phyloP scores from a whole-genome alignment of 2,113 vertebrate genomes.

The Acinonyx jubatus region DNA sequence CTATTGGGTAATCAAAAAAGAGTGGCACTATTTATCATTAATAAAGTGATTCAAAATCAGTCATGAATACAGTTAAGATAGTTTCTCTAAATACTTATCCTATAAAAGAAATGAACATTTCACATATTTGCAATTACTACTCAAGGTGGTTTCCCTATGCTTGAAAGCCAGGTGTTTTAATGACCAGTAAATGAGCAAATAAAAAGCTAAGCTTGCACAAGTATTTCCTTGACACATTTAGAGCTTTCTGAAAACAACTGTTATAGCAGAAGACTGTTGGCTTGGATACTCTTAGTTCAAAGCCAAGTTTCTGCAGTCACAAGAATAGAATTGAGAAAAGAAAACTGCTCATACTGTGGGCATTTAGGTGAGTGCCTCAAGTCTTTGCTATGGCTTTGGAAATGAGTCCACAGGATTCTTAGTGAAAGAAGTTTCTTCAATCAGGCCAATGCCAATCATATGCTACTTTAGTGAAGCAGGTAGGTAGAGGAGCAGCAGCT shows the following conservation, averaged over 20 bases:
- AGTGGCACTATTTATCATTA: constrained; percentile 28
- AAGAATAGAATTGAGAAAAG: constrained; percentile 30
- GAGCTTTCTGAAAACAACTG: constrained; percentile 48
- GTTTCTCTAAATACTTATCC: constrained; percentile 37
- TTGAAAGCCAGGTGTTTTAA: constrained; percentile 29
- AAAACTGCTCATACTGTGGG: not conserved
- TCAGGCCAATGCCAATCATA: constrained; percentile 1
- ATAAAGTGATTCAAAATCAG: constrained; percentile 35
- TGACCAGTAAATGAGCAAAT: not conserved
- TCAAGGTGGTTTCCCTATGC: not conserved
- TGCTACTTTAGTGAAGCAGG: not conserved
- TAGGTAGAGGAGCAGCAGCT: constrained; percentile 37
- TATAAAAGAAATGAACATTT: constrained; percentile 32
- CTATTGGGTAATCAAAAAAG: constrained; percentile 8
- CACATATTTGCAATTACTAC: constrained; percentile 45
- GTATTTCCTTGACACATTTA: constrained; percentile 56
- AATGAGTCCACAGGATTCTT: constrained; percentile 40
- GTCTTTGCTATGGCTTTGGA: constrained; percentile 59
- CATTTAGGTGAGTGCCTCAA: constrained; percentile 8
- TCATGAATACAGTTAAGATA: constrained; percentile 12
- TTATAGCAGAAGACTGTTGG: not conserved
- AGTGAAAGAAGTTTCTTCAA: constrained; percentile 1
- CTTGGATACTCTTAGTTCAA: not conserved
- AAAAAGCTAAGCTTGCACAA: constrained; percentile 33
- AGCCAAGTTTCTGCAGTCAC: constrained; percentile 43